phyloP scores from a whole-genome alignment of 2,113 vertebrate species.

The Rhadina sibilatrix region DNA sequence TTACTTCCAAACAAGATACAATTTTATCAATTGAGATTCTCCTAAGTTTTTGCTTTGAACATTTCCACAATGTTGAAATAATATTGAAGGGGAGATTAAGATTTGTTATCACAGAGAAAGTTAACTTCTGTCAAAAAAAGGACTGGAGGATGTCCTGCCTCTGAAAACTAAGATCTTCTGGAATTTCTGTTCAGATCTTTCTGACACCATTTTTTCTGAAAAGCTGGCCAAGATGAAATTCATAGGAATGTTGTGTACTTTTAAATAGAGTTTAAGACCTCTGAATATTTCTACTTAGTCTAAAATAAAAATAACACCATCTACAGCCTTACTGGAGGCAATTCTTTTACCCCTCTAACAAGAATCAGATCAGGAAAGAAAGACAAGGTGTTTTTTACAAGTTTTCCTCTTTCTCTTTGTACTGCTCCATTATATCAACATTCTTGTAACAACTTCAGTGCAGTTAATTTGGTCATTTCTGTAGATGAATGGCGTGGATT shows the following conservation, averaged over 20 bases:
- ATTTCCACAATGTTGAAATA: background rate
- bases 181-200: background rate
- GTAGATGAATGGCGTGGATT: background rate
- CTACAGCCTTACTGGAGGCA: background rate
- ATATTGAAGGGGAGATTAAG: background rate
- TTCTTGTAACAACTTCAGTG: background rate
- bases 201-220: background rate
- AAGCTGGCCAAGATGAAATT: background rate
- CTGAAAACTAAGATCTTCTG: background rate
- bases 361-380: background rate
- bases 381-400: background rate
- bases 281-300: background rate
- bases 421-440: background rate
- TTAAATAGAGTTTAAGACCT: background rate
- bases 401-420: background rate
- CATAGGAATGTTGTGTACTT: background rate
- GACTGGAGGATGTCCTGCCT: background rate
- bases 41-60: background rate
- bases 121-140: background rate
- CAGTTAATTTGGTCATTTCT: background rate
- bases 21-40: background rate
- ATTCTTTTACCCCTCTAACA: background rate
- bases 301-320: background rate
- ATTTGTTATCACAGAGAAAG: background rate
- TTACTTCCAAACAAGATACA: background rate